Evolutionary conservation across 2,113 vertebrate genomes (phyloP), one percentile per base, ranked within the genome.

Genomic region (Grammomys dolichurus): DNA sequence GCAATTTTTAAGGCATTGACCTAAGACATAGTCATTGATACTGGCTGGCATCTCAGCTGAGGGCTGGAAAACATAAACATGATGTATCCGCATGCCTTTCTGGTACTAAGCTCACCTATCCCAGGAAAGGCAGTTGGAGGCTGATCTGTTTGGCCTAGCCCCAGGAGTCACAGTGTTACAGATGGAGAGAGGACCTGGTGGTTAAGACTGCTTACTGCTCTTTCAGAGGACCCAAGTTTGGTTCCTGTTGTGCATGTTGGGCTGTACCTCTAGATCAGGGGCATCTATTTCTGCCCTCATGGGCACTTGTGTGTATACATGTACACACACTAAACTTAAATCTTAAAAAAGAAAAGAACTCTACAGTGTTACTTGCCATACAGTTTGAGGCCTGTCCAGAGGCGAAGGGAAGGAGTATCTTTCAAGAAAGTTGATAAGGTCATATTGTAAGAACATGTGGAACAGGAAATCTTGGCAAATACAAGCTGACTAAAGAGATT

Each of bases 401-500:
- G 70, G 92, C 93, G 87, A 91, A 24, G 43, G 22, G 5, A 75
- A 19, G n/a, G 1, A 65, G 72, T 51, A 80, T 46, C 19, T 63
- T 93, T 95, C 85, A 54, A 73, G 46, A 82, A 80, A 46, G 70
- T 24, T 91, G 51, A 80, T 73, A 84, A 24, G 73, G 46, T 58
- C 72, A 90, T 12, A 81, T 11, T 91, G 17, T 90, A 60, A 91
- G 75, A 93, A 92, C 33, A 67, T 69, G 51, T 56, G 24, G 28
- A 95, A 75, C 77, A 36, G 86, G 60, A 89, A 65, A 67, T 96
- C 33, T 96, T 95, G 56, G 87, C 67, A 93, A 94, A 93, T 75
- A 75, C 60, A 96, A 58, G 80, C 93, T 94, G 69, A 28, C 48
- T 96, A 65, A 93, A 24, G 92, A 28, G 73, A 19, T 43, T 86